Evolutionary conservation across 2,113 vertebrate genomes (phyloP), one percentile per base, ranked within the genome.

Genomic region (Bujurquina vittata): DNA sequence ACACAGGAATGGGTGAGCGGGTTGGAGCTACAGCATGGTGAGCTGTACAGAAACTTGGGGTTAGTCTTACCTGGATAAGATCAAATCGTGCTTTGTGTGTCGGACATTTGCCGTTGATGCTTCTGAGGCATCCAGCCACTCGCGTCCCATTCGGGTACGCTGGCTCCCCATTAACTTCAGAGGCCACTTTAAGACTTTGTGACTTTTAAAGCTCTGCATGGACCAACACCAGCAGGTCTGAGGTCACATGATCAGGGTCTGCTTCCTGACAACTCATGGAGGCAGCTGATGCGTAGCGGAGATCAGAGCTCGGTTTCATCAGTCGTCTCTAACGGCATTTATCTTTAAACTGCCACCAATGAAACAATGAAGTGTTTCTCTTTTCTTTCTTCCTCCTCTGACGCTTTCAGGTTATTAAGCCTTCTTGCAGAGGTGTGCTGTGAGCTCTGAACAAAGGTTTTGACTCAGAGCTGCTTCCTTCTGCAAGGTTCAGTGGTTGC

Each of bases 181-280:
- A 65, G 61, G 15, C 7, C 12, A 43, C 9, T 0, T 43, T 7
- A 35, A 65, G 62, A 65, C 23, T 3, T n/a, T 65, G 35, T 37
- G 35, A 37, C 35, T 35, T 35, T 35, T 9, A 65, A 23, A 22
- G 22, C 43, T 14, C 62, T 65, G 62, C 12, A 17, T 1, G 0
- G 22, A 3, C 23, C 7, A 65, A n/a, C 37, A 43, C 22, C 2
- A 23, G 4, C 62, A 1, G 43, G 6, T 18, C 10, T 37, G 11
- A 63, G 11, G n/a, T 63, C 61, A 63, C n/a, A 20, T 37, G 60
- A 62, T 37, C 60, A 62, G 60, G 60, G 59, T 10, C 33, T 33
- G 33, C 33, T 33, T 6, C 6, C 33, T 33, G 33, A 33, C 1
- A 33, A 33, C 6, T 33, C 1, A 31, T 31, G 29, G 29, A 26